These are phyloP conservation scores for Phengaris arion DNA, from an alignment of 2,888 invertebrate species.

Conservation along the genomic window DNA sequence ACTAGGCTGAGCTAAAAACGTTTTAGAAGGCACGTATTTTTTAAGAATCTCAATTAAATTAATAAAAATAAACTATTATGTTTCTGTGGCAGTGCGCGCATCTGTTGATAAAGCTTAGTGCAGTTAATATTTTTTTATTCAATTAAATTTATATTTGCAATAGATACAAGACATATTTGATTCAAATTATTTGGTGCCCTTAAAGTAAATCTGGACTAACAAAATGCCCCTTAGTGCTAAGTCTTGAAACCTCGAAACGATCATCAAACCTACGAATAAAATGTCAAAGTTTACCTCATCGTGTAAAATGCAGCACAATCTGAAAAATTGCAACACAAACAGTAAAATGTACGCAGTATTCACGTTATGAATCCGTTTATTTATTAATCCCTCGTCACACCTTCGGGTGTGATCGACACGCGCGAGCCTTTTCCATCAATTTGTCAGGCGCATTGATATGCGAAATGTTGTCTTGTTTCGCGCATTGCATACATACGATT, in stretches of 20 bases:
- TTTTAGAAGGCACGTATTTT: slow-evolving; percentile 5
- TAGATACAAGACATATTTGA: too few species aligned
- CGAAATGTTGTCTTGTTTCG: slow-evolving; percentile 69
- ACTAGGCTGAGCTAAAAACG: slow-evolving; percentile 2
- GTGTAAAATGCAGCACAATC: not conserved
- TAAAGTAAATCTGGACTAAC: not conserved
- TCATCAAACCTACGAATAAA: not conserved
- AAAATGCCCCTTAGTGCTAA: not conserved
- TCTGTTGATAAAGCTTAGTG: not conserved
- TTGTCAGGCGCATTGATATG: slow-evolving; percentile 73
- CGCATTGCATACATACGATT: slow-evolving; percentile 77
- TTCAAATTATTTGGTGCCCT: too few species aligned
- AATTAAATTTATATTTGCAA: too few species aligned
- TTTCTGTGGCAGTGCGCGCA: not conserved
- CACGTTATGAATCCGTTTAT: slow-evolving; percentile 37
- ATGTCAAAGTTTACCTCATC: not conserved
- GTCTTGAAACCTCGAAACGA: not conserved
- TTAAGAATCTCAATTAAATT: not conserved
- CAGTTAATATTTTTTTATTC: too few species aligned
- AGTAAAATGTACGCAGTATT: not conserved
- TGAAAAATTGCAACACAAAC: not conserved
- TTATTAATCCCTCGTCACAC: slow-evolving; percentile 52
- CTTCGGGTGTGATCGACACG: slow-evolving; percentile 58
- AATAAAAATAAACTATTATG: not conserved
- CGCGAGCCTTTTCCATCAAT: slow-evolving; percentile 69